Conservation (phyloP, 35 echinoderm and acorn worm species). For the Lytechinus variegatus region DNA sequence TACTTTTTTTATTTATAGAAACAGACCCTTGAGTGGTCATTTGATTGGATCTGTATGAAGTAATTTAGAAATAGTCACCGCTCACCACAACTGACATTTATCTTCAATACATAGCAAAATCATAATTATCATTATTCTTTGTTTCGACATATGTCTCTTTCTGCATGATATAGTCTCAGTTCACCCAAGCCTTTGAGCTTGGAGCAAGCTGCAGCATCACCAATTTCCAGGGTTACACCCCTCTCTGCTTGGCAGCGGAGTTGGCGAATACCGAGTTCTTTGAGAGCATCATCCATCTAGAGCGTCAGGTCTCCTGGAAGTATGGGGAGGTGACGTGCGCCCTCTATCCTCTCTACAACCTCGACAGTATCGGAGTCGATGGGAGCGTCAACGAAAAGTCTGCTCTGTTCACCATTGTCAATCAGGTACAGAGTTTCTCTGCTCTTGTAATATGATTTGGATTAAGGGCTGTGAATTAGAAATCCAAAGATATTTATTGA, state of each 20-base stretch:
- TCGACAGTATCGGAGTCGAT: constrained; percentile 82
- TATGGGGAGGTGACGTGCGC: constrained; percentile 85
- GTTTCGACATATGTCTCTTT: no score
- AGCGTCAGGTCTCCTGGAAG: constrained; percentile 74
- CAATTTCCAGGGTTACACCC: constrained; percentile 84
- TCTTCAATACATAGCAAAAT: no score
- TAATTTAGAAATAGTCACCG: no score
- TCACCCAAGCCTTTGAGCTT: constrained; percentile 78
- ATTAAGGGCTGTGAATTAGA: no score
- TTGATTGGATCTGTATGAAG: no score
- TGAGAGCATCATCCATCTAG: constrained; percentile 80
- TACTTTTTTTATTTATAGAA: no score
- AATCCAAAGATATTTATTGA: no score
- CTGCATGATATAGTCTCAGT: constrained; percentile 13
- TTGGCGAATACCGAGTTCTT: constrained; percentile 71
- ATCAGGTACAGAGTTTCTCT: constrained; percentile 64
- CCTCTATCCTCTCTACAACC: constrained; percentile 73
- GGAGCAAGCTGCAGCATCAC: constrained; percentile 69
- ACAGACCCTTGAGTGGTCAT: no score
- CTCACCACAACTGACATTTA: no score
- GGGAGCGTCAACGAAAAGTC: constrained; percentile 83
- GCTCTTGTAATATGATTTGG: neutral
- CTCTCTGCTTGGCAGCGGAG: constrained; percentile 75
- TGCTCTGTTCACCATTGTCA: constrained; percentile 76
- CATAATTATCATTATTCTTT: no score